Evolutionary conservation across 2,113 vertebrate species (phyloP), one percentile per base, ranked within the genome.

Genomic region (Hirundichthys speculiger): DNA sequence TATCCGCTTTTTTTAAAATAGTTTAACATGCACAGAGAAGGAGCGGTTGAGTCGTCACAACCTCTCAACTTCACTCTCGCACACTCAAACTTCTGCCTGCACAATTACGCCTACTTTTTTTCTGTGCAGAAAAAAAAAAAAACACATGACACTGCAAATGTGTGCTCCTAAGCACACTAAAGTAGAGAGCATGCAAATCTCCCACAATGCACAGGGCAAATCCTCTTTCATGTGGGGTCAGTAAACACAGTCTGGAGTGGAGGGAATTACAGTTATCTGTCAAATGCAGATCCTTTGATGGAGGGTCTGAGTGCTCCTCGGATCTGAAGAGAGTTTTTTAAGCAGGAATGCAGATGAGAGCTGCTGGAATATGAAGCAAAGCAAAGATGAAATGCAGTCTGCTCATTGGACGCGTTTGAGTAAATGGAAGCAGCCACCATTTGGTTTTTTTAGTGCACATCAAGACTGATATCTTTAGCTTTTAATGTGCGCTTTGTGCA

Each of bases 181-280:
- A 85, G 80, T 61, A 69, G 74, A 68, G 69, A 62, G 73, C 53
- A 80, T 82, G 80, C 71, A 84, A 84, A 88, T 84, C 86, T 84
- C 74, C 80, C 64, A 88, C 78, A 88, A 86, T 84, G 78, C 83
- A 82, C 69, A 8, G 70, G 75, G 86, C 70, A 79, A 88, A 88
- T 78, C 83, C 72, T 64, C 86, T 88, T 88, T 88, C 30, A 70
- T 82, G 80, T 78, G 73, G 73, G 86, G 86, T 88, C 82, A 83
- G 86, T 82, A 84, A 86, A 86, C 78, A 84, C 64, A 78, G 78
- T 70, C 46, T 55, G 12, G 65, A 82, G 79, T 80, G 81, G 81
- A 79, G 69, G 71, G 86, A 88, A 88, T 88, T 84, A 86, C 76
- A 82, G 81, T 84, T 86, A 82, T 88, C 83, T 78, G 83, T 84